Evolutionary conservation across 2,888 invertebrate species (phyloP).

Genomic region (Temnothorax ravouxi): DNA sequence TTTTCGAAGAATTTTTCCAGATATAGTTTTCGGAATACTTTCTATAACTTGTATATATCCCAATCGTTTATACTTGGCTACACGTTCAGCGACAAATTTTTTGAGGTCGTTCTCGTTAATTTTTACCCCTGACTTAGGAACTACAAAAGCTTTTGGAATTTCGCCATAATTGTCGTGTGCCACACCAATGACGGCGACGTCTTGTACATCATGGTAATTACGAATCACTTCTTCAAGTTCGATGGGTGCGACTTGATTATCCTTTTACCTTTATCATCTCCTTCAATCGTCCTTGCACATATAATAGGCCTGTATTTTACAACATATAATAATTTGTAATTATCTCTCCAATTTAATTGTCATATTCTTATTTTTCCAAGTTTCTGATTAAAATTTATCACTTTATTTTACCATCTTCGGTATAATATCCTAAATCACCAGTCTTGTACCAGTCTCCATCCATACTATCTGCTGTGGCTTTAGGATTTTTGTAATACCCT

Average conservation of each 20-base stretch:
- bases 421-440: slow-evolving; percentile 90
- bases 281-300: slow-evolving; percentile 92
- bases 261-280: slow-evolving; percentile 94
- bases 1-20: slow-evolving; percentile 92
- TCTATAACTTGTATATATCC: slow-evolving; percentile 90
- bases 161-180: slow-evolving; percentile 91
- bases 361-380: background rate
- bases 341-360: background rate
- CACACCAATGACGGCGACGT: slow-evolving; percentile 93
- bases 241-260: slow-evolving; percentile 93
- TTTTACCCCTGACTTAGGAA: slow-evolving; percentile 86
- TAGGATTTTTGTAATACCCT: slow-evolving; percentile 92
- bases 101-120: slow-evolving; percentile 88
- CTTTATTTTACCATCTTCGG: slow-evolving; percentile 88
- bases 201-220: slow-evolving; percentile 90
- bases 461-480: slow-evolving; percentile 91
- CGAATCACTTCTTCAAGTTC: slow-evolving; percentile 92
- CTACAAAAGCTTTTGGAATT: slow-evolving; percentile 91
- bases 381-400: background rate
- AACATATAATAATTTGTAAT: background rate
- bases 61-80: slow-evolving; percentile 92
- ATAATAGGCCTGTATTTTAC: slow-evolving; percentile 86
- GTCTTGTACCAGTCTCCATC: slow-evolving; percentile 92
- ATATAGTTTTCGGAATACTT: slow-evolving; percentile 91
- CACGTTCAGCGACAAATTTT: slow-evolving; percentile 88